Conservation (phyloP, 2,113 vertebrate genomes). For the Clarias gariepinus region DNA sequence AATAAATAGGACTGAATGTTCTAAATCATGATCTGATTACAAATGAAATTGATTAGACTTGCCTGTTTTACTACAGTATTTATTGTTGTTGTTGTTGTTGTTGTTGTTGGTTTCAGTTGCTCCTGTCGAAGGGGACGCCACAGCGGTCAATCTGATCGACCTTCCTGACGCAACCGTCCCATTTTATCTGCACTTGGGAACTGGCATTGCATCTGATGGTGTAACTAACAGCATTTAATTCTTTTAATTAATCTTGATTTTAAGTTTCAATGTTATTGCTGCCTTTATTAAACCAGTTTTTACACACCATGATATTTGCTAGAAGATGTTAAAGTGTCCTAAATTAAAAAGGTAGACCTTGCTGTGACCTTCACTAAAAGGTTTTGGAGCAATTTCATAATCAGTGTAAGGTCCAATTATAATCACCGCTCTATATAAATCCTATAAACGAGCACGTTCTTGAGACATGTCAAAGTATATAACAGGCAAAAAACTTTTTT, state of each 20-base stretch:
- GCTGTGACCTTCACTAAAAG: background rate
- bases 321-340: background rate
- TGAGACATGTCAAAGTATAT: background rate
- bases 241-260: background rate
- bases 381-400: background rate
- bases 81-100: too few species aligned
- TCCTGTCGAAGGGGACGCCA: too few species aligned
- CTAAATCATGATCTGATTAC: background rate
- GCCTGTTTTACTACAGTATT: background rate
- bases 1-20: background rate
- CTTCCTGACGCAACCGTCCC: too few species aligned
- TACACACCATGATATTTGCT: background rate
- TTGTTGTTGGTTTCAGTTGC: too few species aligned
- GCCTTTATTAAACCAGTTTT: background rate
- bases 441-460: background rate
- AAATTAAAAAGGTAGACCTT: background rate
- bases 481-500: too few species aligned
- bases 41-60: background rate
- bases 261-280: background rate
- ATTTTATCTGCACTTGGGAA: too few species aligned
- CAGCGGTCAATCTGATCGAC: too few species aligned
- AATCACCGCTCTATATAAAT: background rate
- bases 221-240: too few species aligned
- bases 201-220: too few species aligned
- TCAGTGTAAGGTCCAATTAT: background rate